Evolutionary conservation across 2,888 invertebrate species (phyloP).

Genomic region (Cryptocheilus praepositus): DNA sequence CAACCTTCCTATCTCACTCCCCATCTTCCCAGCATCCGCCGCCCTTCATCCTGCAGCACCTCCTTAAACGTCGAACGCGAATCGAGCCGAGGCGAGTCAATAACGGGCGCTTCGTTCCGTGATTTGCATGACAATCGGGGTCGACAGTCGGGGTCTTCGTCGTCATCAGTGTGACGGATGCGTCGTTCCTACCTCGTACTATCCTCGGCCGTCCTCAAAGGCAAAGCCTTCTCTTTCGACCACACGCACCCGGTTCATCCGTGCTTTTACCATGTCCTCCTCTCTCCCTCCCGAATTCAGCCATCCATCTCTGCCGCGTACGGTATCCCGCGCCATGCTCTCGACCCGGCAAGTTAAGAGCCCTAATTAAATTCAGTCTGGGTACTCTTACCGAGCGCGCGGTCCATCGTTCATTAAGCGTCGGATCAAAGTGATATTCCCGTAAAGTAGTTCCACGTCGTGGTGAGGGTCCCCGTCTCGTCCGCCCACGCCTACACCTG

Average conservation of each 20-base stretch:
- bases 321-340: conserved; percentile 53
- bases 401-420: conserved; percentile 70
- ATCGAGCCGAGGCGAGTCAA: conserved; percentile 49
- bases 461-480: conserved; percentile 39
- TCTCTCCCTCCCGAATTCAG: not conserved
- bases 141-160: conserved; percentile 42
- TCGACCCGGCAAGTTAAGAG: conserved; percentile 66
- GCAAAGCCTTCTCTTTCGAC: conserved; percentile 43
- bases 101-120: conserved; percentile 58
- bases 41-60: not conserved
- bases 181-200: not conserved
- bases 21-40: not conserved
- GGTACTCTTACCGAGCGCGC: conserved; percentile 66
- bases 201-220: conserved; percentile 48
- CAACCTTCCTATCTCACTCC: not conserved
- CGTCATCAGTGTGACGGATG: conserved; percentile 52
- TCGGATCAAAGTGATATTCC: conserved; percentile 72
- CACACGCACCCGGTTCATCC: conserved; percentile 46
- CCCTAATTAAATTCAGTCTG: conserved; percentile 73
- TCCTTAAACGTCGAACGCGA: conserved; percentile 8
- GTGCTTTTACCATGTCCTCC: conserved; percentile 50
- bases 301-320: conserved; percentile 38
- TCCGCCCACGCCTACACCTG: conserved; percentile 38
- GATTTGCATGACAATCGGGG: conserved; percentile 67
- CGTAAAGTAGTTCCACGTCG: conserved; percentile 65